Evolutionary conservation across 2,113 vertebrate genomes (phyloP), one percentile per base, ranked within the genome.

Genomic region (Epinephelus cyanopodus): DNA sequence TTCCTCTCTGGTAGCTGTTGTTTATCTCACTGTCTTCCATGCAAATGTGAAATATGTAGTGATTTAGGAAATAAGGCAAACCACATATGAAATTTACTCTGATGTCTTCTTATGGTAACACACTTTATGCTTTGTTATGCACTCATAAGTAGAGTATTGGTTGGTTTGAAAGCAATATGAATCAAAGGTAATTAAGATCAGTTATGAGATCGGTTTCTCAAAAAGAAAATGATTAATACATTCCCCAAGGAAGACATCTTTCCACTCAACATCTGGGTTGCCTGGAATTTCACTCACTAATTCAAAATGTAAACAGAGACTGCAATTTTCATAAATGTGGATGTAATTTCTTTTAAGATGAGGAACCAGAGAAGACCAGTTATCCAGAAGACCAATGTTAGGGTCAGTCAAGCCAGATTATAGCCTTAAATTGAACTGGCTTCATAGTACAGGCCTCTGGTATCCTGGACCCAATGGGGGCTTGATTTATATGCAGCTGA

Each of bases 1-100:
- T 92, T 86, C 68, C 64, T 81, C 62, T 82, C 57, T 68, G 13
- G 37, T 77, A 62, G 60, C 62, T 48, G 48, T 65, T 82, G 79
- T 87, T 88, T 67, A 88, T 84, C 76, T 69, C 71, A 8, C 1
- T 27, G 47, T 5, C 66, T 61, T 63, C 12, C 65, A 76, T 79
- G 83, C 65, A 73, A 81, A 88, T 79, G 70, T 56, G 77, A 73
- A 79, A 82, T 47, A 29, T 60, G 77, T 33, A 60, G 18, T 6
- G 47, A 72, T 74, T 80, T 67, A 52, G 69, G 73, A 79, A 81
- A 81, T 29, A 37, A 73, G 37, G 68, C 27, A 8, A 25, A 29
- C 9, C 25, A 42, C 47, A 42, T 3, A 39, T 54, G 71, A 57
- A n/a, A 84, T 65, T 29, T 62, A n/a, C 21, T 76, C 53, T 62